Evolutionary conservation across 2,888 invertebrate species (phyloP), one percentile per base, ranked within the genome.

Genomic region (Girardia tigrina): DNA sequence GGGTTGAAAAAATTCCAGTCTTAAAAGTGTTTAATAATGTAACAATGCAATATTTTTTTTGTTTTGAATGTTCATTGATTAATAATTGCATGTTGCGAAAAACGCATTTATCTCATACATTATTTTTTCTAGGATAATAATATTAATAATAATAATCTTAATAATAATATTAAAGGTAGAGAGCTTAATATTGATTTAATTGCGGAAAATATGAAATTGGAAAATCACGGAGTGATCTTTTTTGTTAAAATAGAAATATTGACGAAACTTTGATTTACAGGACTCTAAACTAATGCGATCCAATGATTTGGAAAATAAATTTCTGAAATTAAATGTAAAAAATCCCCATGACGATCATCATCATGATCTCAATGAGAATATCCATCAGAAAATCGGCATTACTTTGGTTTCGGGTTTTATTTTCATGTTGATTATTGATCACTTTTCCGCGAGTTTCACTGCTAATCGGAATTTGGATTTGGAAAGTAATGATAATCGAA

Each of bases 351-450:
- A 36, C 16, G 36, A 36, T 8, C 36, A 36, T n/a, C 0, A 71
- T n/a, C 26, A 36, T 77, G 14, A 23, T 28, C 42, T 71, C 27
- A 28, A 28, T 2, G 28, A 73, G 1, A 36, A 20, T 70, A 23
- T 28, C 26, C 73, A 27, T 8, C 56, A 77, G 14, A 28, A 89
- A 75, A 94, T 98, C 80, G 98, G 98, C 1, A 87, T 94, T 78
- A 91, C 93, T 26, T 87, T 99, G 77, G 92, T 98, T 16, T 85
- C 92, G 76, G 95, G 98, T 16, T 99, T 98, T 84, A 89, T 98
- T 42, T 92, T 97, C 82, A 99, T 98, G 98, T 87, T 98, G 78
- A 84, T 98, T 14, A 90, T 98, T 0, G 98, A 98, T 84, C 94
- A 98, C 82, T 36, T 36, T 36, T 36, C 36, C 16, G 16, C 12